Evolutionary conservation across 2,888 invertebrate species (phyloP).

Genomic region (Crepidodera aurea): DNA sequence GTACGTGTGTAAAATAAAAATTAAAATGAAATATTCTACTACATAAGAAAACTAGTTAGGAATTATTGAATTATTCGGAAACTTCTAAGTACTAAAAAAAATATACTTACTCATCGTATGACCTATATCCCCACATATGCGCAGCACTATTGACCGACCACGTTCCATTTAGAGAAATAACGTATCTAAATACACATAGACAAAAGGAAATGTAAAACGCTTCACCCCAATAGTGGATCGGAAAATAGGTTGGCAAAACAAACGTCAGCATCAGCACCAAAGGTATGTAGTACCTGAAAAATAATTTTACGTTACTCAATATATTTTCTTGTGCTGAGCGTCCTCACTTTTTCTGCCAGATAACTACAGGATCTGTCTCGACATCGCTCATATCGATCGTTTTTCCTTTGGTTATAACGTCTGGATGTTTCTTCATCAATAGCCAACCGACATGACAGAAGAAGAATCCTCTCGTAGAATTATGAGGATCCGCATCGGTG

Average conservation of each 20-base stretch:
- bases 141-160: slow-evolving; percentile 91
- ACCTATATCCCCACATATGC: slow-evolving; percentile 79
- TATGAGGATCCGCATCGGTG: slow-evolving; percentile 91
- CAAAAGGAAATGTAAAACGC: slow-evolving; percentile 72
- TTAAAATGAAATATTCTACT: too few relatives aligned
- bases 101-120: slow-evolving; percentile 73
- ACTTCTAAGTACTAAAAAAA: neutral
- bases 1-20: too few relatives aligned
- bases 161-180: slow-evolving; percentile 81
- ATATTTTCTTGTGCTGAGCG: too few relatives aligned
- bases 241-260: slow-evolving; percentile 76
- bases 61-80: neutral
- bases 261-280: slow-evolving; percentile 79
- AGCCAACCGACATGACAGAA: slow-evolving; percentile 97
- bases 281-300: slow-evolving; percentile 69
- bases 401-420: slow-evolving; percentile 83
- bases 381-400: slow-evolving; percentile 86
- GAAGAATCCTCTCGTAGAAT: slow-evolving; percentile 85
- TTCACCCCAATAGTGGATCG: slow-evolving; percentile 82
- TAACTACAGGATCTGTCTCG: slow-evolving; percentile 78
- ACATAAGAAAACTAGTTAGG: too few relatives aligned
- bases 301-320: neutral
- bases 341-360: slow-evolving; percentile 84
- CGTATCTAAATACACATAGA: slow-evolving; percentile 78
- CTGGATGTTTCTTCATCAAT: slow-evolving; percentile 85